Evolutionary conservation across 2,888 invertebrate species (phyloP), one percentile per base, ranked within the genome.

Genomic region (Trichopria drosophilae): DNA sequence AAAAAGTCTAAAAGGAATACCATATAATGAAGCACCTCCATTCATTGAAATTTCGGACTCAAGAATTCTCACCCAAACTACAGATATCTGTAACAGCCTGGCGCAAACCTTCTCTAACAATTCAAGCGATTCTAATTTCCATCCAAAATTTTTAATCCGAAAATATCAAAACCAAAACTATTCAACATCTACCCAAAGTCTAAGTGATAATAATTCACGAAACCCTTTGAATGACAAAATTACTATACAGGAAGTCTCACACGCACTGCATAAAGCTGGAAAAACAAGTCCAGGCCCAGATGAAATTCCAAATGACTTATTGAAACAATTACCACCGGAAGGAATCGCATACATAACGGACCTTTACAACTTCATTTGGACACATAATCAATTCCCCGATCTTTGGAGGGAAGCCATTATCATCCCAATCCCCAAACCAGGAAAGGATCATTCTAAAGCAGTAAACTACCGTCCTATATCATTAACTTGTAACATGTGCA

Each of bases 81-180:
- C 4, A 29, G 29, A 29, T 4, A 29, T 29, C 12, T 13, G 29
- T 29, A 15, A 29, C 29, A 29, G n/a, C 4, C 4, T 29, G n/a
- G 29, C 29, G 9, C n/a, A n/a, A n/a, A n/a, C n/a, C n/a, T n/a
- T n/a, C n/a, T n/a, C n/a, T n/a, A n/a, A n/a, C n/a, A n/a, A 29
- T 29, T 29, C 29, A 12, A 29, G 29, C 15, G 29, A 29, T 7
- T 29, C 29, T 29, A 29, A 29, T 7, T 29, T 29, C 29, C n/a
- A n/a, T 6, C 29, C 4, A 7, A 29, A 29, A 29, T 4, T 4
- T 29, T 29, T 15, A 4, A 7, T 5, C 5, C 4, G 5, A 13
- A 4, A 12, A 29, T 13, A 29, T 6, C 4, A 13, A 29, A 7
- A 13, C 5, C 29, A 5, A 4, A 12, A 9, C 4, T 29, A 9